Base-by-base conservation (phyloP, 1,140 invertebrate species). In the Ericerus pela region DNA sequence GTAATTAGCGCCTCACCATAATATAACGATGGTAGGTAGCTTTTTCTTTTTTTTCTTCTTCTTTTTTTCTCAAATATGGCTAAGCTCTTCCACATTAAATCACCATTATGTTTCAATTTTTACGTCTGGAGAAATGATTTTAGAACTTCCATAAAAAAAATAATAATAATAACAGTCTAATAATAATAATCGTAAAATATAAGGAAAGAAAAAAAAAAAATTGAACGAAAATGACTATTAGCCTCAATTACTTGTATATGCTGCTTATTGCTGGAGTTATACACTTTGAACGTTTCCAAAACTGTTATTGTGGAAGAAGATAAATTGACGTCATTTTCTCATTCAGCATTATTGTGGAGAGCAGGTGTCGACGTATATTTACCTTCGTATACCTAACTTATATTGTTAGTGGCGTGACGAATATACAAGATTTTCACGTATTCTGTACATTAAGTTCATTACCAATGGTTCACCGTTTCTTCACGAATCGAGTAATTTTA, bases 351-450 rank as follows among this genome's bases (percentile, higher is more conserved):
- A 47, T 47, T 47, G 41, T 47, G 41, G 26, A 47, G 41, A 47
- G 41, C 41, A 47, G 41, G 41, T 47, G 41, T 47, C 41, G 41
- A 47, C 41, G 41, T 47, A 47, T n/a, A n/a, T 47, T 47, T 47
- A 47, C 41, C 41, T 47, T 47, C 41, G 2, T 47, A 8, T 16
- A 16, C n/a, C 2, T 18, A n/a, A n/a, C n/a, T n/a, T 14, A 16
- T 47, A 47, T 47, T 47, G 41, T 47, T 47, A 22, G 3, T 47
- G 41, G 41, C 41, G 41, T 47, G 41, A 47, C 41, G 41, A 47
- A 47, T 47, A 47, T 47, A 47, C 22, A 14, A 41, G 41, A 47
- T 47, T 47, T 47, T 16, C 36, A 41, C 20, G 20, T 47, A 47
- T 47, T 47, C 20, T 14, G 12, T 47, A 47, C 41, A 22, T 47